Evolutionary conservation across 1,140 invertebrate genomes (phyloP).

Genomic region (Galleria mellonella): DNA sequence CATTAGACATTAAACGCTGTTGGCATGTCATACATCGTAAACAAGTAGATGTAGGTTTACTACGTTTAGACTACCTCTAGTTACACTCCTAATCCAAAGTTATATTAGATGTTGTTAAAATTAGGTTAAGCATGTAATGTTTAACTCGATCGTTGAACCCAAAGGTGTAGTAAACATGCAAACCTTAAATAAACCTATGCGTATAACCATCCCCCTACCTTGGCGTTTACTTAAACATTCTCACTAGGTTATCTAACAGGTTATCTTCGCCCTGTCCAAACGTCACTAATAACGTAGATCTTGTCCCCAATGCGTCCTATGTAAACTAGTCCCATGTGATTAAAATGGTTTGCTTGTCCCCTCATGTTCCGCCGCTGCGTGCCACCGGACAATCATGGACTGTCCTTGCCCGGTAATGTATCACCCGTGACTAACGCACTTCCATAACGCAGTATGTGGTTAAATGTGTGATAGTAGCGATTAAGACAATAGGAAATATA

Average conservation of each 20-base stretch:
- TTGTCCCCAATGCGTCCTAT: conserved; percentile 2
- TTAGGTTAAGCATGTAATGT: conserved; percentile 8
- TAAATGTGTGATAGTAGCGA: conserved; percentile 99
- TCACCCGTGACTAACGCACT: conserved; percentile 40
- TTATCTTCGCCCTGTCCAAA: conserved; percentile 5
- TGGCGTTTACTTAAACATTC: conserved; percentile 44
- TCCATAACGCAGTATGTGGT: conserved; percentile 91
- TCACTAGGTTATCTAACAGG: conserved; percentile 12
- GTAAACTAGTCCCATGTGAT: conserved; percentile 33
- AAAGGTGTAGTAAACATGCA: conserved; percentile 50
- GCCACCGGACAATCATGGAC: conserved; percentile 35
- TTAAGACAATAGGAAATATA: conserved; percentile 99
- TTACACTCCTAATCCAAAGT: neutral
- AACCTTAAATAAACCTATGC: conserved; percentile 17
- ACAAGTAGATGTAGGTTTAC: neutral
- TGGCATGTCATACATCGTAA: conserved; percentile 2
- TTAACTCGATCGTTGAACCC: conserved; percentile 22
- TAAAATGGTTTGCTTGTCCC: conserved; percentile 64
- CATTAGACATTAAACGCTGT: no score
- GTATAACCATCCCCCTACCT: conserved; percentile 56
- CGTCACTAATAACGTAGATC: conserved; percentile 8
- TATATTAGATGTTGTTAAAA: conserved; percentile 16
- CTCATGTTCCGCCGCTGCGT: conserved; percentile 61
- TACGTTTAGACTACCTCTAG: conserved; percentile 6
- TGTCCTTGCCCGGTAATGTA: conserved; percentile 60